phyloP scores from a whole-genome alignment of 2,888 invertebrate species.

The Cantharis flavilabris region DNA sequence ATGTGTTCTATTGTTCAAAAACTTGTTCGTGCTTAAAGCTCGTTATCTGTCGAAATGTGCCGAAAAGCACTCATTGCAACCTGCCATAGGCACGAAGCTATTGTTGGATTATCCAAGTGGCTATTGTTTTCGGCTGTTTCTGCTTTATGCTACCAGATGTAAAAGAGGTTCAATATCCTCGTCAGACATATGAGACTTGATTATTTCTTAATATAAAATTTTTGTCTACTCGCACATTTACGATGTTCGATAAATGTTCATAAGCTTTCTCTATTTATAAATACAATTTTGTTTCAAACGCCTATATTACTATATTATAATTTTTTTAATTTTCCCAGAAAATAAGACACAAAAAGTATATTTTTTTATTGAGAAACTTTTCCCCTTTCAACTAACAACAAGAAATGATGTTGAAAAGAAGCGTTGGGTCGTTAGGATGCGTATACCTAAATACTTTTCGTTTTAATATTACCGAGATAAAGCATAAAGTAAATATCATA shows the following conservation, averaged over 20 bases:
- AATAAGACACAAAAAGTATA: neutral
- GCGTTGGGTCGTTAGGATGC: neutral
- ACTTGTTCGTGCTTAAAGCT: constrained; percentile 39
- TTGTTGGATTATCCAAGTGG: constrained; percentile 37
- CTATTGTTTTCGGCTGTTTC: constrained; percentile 35
- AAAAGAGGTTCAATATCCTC: constrained; percentile 26
- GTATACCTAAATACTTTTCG: neutral
- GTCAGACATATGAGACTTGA: constrained; percentile 18
- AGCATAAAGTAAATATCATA: neutral
- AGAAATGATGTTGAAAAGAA: neutral
- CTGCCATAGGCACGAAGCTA: constrained; percentile 38
- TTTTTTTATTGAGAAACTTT: neutral
- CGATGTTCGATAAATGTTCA: neutral
- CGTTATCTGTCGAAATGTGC: constrained; percentile 42
- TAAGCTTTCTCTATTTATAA: too few relatives aligned
- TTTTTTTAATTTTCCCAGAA: neutral
- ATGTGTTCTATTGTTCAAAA: constrained; percentile 31
- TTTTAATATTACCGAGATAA: neutral
- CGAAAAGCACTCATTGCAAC: constrained; percentile 36
- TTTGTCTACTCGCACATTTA: neutral
- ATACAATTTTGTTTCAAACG: neutral
- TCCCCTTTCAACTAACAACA: neutral
- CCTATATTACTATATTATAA: neutral
- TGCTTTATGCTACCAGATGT: constrained; percentile 26
- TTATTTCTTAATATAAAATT: constrained; percentile 13